phyloP scores from a whole-genome alignment of 2,888 invertebrate genomes.

The Cheilosia scutellata region DNA sequence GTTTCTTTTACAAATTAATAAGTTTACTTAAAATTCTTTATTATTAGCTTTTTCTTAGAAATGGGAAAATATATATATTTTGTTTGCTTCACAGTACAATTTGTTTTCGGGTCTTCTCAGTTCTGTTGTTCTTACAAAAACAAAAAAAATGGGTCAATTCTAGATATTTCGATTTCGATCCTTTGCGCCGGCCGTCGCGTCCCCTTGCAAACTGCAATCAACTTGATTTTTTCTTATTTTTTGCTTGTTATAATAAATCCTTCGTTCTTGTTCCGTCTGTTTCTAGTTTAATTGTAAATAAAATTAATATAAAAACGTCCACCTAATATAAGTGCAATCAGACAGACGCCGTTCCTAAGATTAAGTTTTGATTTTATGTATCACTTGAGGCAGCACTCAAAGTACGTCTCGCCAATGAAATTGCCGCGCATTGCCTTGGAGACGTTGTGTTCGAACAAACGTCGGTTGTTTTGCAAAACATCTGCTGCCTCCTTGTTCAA shows the following conservation, averaged over 20 bases:
- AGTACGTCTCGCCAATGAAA: slow-evolving; percentile 96
- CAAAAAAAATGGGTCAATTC: slow-evolving; percentile 29
- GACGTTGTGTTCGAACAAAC: slow-evolving; percentile 98
- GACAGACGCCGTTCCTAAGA: slow-evolving; percentile 83
- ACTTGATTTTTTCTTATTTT: slow-evolving; percentile 40
- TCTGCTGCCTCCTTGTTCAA: slow-evolving; percentile 99
- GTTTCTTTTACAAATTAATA: slow-evolving; percentile 40
- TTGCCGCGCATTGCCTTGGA: slow-evolving; percentile 98
- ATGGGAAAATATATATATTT: slow-evolving; percentile 72
- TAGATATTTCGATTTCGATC: slow-evolving; percentile 44
- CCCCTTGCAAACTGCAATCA: slow-evolving; percentile 30
- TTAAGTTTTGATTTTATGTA: slow-evolving; percentile 84
- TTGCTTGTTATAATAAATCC: slow-evolving; percentile 50
- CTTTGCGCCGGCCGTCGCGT: slow-evolving; percentile 7
- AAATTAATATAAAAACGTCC: slow-evolving; percentile 83
- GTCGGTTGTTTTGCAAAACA: slow-evolving; percentile 96
- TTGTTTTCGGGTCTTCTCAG: slow-evolving; percentile 50
- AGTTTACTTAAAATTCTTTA: slow-evolving; percentile 56
- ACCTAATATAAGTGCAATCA: slow-evolving; percentile 81
- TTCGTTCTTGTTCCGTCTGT: slow-evolving; percentile 49
- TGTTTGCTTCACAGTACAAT: slow-evolving; percentile 63
- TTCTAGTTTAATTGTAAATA: slow-evolving; percentile 79
- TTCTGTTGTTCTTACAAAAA: slow-evolving; percentile 64
- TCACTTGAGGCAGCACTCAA: slow-evolving; percentile 98
- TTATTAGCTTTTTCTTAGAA: slow-evolving; percentile 67